A percentile compares a stretch with the other conserved stretches of the same genome.
These are phyloP conservation scores for Papilio elwesi DNA, from an alignment of 2,888 invertebrate genomes.

Conservation along the genomic window DNA sequence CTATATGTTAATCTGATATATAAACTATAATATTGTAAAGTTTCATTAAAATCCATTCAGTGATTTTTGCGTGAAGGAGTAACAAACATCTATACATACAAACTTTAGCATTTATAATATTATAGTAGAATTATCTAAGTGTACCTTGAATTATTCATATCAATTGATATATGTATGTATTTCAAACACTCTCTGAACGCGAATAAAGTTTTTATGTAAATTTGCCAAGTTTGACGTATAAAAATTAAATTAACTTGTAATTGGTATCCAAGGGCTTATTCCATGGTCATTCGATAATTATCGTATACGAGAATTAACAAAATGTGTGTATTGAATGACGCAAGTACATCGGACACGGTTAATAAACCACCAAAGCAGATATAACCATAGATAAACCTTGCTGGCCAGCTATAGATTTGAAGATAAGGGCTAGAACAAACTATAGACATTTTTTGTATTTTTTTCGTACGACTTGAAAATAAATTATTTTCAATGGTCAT, in stretches of 20 bases:
- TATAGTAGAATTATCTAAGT: no score
- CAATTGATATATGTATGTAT: no score
- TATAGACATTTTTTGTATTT: neutral
- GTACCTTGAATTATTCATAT: no score
- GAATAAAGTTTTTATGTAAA: neutral
- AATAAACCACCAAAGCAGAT: slow-evolving; percentile 62
- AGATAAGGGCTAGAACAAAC: slow-evolving; percentile 17
- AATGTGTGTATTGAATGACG: slow-evolving; percentile 30
- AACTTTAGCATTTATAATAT: no score
- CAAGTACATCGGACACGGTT: slow-evolving; percentile 65
- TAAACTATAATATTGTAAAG: no score
- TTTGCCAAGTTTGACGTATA: neutral
- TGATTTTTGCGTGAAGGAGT: no score
- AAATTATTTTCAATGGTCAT: no score
- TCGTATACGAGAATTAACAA: slow-evolving; percentile 38
- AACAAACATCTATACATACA: no score
- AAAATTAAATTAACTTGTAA: neutral
- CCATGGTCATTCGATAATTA: slow-evolving; percentile 24
- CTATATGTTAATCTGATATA: no score
- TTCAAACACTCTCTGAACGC: neutral
- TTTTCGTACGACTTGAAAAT: no score
- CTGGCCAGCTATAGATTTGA: neutral
- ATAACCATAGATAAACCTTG: slow-evolving; percentile 39
- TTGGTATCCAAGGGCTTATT: neutral
- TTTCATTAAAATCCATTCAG: no score